Base-by-base conservation (phyloP, 2,113 vertebrate genomes). In the Daboia siamensis region DNA sequence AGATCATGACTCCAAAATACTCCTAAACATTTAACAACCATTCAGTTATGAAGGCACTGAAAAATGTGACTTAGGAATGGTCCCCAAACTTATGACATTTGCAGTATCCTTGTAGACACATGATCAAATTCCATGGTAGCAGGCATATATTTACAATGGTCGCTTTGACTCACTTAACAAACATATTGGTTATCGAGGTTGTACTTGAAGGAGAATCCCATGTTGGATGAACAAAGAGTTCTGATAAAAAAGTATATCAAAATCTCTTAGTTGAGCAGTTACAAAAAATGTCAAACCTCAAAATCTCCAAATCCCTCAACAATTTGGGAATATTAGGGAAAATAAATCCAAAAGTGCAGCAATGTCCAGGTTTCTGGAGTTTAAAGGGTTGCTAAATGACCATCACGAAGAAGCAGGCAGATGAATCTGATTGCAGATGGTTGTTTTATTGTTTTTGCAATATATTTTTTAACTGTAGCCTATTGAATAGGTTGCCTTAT, bases 1-100 rank as follows among this genome's bases (percentile, higher is more conserved):
- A 48, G 57, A 89, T 33, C 23, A 57, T 55, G 59, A 24, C 3
- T 26, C 87, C 1, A 39, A 89, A 55, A n/a, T 89, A 29, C 84
- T 93, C 21, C 92, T 90, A 93, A 90, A 88, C 61, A 13, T 64
- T 64, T n/a, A 64, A 64, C 11, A 9, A 64, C 29, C 29, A 64
- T 64, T 64, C 61, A 64, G 10, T 64, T 64, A n/a, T 64, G 61
- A 64, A 12, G 11, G 26, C 61, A 64, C 61, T 64, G 7, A 4
- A 64, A 64, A 64, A 64, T 64, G 26, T 64, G 61, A 13, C 1
- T 64, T n/a, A 64, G 10, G 61, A 64, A 3, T n/a, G 29, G 61
- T 59, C 56, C 23, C 24, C 56, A 59, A 24, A 59, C 56, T 8
- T 59, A 59, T 23, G 21, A n/a, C 61, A 4, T n/a, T 64, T 64